Conservation (phyloP, 1,140 invertebrate species). For the fruit fly (Drosophila melanogaster) region Release_6_plus_ISO1_MT NT_037436.4:13422001-13422500, state of each 20-base stretch:
- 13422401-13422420: slow-evolving; percentile 83
- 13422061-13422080: background rate
- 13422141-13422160: slow-evolving; percentile 3
- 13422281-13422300: slow-evolving; percentile 34
- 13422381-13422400: slow-evolving; percentile 82
- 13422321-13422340: slow-evolving; percentile 82
- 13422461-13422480: slow-evolving; percentile 39
- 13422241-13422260: slow-evolving; percentile 15
- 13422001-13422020: slow-evolving; percentile 45
- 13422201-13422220: slow-evolving; percentile 29
- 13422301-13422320: slow-evolving; percentile 51
- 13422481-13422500: slow-evolving; percentile 10
- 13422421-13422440: slow-evolving; percentile 79
- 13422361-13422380: slow-evolving; percentile 83
- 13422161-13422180: slow-evolving; percentile 8
- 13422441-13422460: slow-evolving; percentile 44
- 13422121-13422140: slow-evolving; percentile 26
- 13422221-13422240: slow-evolving; percentile 7
- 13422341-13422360: slow-evolving; percentile 82
- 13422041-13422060: slow-evolving; percentile 56
- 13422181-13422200: slow-evolving; percentile 17
- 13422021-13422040: slow-evolving; percentile 7
- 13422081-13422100: slow-evolving; percentile 1
- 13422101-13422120: background rate
- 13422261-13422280: slow-evolving; percentile 45